Evolutionary conservation across 1,140 invertebrate species (phyloP), one percentile per base, ranked within the genome.

Genomic region (Camponotus pennsylvanicus): DNA sequence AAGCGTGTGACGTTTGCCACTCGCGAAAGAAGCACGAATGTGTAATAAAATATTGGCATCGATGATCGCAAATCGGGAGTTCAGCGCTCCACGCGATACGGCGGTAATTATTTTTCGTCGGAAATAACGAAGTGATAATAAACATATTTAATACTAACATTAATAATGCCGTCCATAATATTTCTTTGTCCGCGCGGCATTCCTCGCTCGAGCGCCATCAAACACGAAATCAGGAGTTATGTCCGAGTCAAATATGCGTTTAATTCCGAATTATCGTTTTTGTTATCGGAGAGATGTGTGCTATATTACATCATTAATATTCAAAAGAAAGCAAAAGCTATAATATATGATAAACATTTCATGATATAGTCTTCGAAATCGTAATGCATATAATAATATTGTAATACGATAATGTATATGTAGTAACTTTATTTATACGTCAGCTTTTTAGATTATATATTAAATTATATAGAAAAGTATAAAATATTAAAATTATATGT

Each of bases 81-180:
- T 64, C 0, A 34, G 8, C 7, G 55, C 40, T 15, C 70, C 18
- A 27, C 1, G 40, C 78, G 49, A 27, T 57, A 69, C 78, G 34
- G 13, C 37, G 45, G 34, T 75, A 83, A 83, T 83, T 75, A 83
- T 75, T 83, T 83, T 83, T 83, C 69, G 79, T 75, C 69, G 79
- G 27, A 83, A 83, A 83, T 75, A 83, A 83, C 79, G 40, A 83
- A 83, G 69, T 83, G 69, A 83, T 83, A 83, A 83, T 75, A 83
- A 83, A 83, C 79, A 83, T 69, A 83, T 83, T 83, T 83, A 83
- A 83, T 83, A 59, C 69, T 75, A 75, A 75, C 79, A 61, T 83
- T 61, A 73, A 83, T 83, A 83, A 83, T 75, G 57, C 57, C 32
- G 40, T 18, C 40, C 69, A 55, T 70, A 32, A 83, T 73, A 83